Evolutionary conservation across 2,888 invertebrate species (phyloP).

Genomic region (Nephrotoma flavescens): DNA sequence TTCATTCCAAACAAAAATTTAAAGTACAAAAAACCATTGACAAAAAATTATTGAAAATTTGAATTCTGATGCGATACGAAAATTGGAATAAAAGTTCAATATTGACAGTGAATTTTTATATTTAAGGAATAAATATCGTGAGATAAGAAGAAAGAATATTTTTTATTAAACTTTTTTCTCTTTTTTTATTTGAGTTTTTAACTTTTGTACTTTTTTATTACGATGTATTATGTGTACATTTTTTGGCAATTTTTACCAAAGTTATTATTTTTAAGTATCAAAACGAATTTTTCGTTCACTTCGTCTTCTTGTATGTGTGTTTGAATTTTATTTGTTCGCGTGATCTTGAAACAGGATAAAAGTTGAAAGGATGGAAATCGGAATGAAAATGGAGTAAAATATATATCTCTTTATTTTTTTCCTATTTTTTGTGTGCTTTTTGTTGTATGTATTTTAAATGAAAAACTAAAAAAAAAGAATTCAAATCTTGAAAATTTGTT

Average conservation of each 20-base stretch:
- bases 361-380: background rate
- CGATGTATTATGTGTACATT: background rate
- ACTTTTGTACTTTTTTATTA: background rate
- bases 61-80: background rate
- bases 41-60: background rate
- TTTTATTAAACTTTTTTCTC: background rate
- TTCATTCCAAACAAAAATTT: background rate
- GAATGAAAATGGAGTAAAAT: background rate
- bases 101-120: background rate
- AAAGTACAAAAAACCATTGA: background rate
- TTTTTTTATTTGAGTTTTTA: background rate
- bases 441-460: background rate
- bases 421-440: background rate
- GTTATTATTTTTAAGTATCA: background rate
- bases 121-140: background rate
- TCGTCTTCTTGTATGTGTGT: background rate
- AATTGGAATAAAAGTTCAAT: background rate
- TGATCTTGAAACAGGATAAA: background rate
- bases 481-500: constrained; percentile 2
- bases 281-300: background rate
- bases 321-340: background rate
- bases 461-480: background rate
- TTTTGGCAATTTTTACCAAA: background rate
- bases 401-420: background rate
- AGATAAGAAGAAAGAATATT: background rate